Conservation (phyloP, 2,797 vertebrate species). For the Arrhamphus sclerolepis region DNA sequence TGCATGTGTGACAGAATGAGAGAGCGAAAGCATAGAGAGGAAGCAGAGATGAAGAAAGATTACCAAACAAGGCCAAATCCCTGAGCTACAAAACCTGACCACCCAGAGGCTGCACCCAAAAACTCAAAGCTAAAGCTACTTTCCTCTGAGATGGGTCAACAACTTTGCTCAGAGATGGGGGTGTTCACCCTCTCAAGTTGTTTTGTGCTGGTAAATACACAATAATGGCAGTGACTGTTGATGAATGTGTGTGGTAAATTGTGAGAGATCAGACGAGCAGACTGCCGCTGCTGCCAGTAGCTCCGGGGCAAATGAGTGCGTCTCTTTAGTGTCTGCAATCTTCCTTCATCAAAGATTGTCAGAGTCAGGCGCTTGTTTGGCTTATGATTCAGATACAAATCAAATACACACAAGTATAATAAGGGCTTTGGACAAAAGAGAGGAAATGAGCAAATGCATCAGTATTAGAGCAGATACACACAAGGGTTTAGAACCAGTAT, state of each 20-base stretch:
- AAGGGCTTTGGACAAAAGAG: conserved; percentile 59
- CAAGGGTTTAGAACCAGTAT: conserved; percentile 47
- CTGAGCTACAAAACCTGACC: conserved; percentile 57
- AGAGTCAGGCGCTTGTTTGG: conserved; percentile 57
- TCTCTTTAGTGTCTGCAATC: conserved; percentile 59
- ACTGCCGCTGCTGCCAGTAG: conserved; percentile 58
- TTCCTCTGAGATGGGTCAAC: conserved; percentile 41
- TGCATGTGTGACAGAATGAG: conserved; percentile 22
- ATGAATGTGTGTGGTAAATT: conserved; percentile 61
- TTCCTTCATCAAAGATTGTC: conserved; percentile 66
- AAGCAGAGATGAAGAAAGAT: conserved; percentile 68
- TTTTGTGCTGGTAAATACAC: conserved; percentile 40
- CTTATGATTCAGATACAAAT: conserved; percentile 70
- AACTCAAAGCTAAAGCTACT: conserved; percentile 40
- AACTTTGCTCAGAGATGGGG: conserved; percentile 5
- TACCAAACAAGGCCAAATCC: conserved; percentile 76
- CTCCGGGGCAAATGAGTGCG: conserved; percentile 58
- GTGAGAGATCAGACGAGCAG: conserved; percentile 62
- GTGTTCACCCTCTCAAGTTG: conserved; percentile 23
- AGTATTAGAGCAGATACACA: conserved; percentile 44
- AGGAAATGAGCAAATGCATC: conserved; percentile 57
- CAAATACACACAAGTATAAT: conserved; percentile 62
- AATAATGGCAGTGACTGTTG: conserved; percentile 51
- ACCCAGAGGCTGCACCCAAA: conserved; percentile 64
- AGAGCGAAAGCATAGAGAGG: conserved; percentile 44